Evolutionary conservation across 2,888 invertebrate genomes (phyloP), one percentile per base, ranked within the genome.

Genomic region (Drosophila kuntzei): DNA sequence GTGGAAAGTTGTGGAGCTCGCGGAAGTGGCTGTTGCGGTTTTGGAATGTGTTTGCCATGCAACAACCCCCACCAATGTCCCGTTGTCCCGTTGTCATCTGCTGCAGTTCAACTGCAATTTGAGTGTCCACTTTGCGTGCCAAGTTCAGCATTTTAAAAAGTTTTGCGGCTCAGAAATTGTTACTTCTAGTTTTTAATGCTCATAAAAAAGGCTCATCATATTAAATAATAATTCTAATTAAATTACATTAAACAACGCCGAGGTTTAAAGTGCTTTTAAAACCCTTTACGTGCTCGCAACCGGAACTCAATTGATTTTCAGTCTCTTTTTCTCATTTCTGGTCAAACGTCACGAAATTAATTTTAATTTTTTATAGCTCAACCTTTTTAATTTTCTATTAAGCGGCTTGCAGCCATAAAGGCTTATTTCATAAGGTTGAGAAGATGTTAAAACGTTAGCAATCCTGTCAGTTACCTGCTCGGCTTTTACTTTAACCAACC

Each of bases 321-420:
- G n/a, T 22, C 43, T 16, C 39, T 43, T 32, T 44, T 6, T 16
- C 29, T 8, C 32, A 39, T 53, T 59, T 61, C 37, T 61, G 62
- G 67, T 59, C 71, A 72, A 81, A 61, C 50, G 65, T 70, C 79
- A 73, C 67, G 73, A 77, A 85, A 81, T 89, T 81, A 79, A 89
- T 87, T 85, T 87, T 64, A 77, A 81, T 87, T 89, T 85, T 86
- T 86, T 71, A 89, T 89, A 47, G 63, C 69, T 37, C 37, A 65
- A 77, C 82, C 85, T 87, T 86, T 89, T 83, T 81, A 81, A 85
- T 84, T 87, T 89, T 86, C 85, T 81, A 89, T 87, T 70, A 89
- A 87, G 75, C 68, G 49, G 29, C 22, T 34, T 50, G 53, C 46
- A 57, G 65, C 55, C 51, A 65, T 58, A 79, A 87, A 68, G 67